Percentiles rank a stretch among this genome's conserved stretches.
These are phyloP conservation scores for Tragelaphus strepsiceros DNA, from an alignment of 2,113 vertebrate genomes.

Conservation along the genomic window DNA sequence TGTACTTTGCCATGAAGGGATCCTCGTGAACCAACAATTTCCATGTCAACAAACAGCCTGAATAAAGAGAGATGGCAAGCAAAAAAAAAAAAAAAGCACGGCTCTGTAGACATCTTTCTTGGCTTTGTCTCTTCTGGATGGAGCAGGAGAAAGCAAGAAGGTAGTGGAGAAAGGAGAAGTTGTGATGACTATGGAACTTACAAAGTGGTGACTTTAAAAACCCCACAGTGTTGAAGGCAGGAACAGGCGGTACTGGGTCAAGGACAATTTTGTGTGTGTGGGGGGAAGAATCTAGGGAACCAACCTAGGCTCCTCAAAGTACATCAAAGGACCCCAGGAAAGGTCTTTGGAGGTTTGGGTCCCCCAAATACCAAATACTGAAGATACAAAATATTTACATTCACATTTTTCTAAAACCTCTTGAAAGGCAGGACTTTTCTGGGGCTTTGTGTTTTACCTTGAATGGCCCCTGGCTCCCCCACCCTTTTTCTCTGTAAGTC, in stretches of 20 bases:
- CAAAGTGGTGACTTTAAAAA: background rate
- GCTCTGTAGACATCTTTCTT: background rate
- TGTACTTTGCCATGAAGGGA: background rate
- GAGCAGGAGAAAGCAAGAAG: background rate
- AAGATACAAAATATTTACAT: background rate
- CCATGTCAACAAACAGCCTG: background rate
- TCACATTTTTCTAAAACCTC: background rate
- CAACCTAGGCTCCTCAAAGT: no score
- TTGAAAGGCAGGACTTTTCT: accelerated
- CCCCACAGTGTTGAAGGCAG: accelerated
- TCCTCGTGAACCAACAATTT: background rate
- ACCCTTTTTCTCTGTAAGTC: slow-evolving; percentile 28
- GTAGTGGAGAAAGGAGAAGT: accelerated
- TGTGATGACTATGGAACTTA: accelerated
- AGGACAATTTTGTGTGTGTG: accelerated
- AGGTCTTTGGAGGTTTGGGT: background rate
- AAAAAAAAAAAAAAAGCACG: background rate
- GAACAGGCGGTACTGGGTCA: accelerated
- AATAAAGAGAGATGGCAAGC: background rate
- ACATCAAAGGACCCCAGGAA: background rate
- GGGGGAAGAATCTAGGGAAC: background rate
- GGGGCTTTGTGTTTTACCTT: slow-evolving; percentile 15
- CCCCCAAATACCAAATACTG: background rate
- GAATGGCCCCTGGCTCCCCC: background rate
- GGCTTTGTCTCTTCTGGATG: background rate